These are phyloP conservation scores for Nycticryphes semicollaris DNA, from an alignment of 2,113 vertebrate genomes.

Conservation along the genomic window DNA sequence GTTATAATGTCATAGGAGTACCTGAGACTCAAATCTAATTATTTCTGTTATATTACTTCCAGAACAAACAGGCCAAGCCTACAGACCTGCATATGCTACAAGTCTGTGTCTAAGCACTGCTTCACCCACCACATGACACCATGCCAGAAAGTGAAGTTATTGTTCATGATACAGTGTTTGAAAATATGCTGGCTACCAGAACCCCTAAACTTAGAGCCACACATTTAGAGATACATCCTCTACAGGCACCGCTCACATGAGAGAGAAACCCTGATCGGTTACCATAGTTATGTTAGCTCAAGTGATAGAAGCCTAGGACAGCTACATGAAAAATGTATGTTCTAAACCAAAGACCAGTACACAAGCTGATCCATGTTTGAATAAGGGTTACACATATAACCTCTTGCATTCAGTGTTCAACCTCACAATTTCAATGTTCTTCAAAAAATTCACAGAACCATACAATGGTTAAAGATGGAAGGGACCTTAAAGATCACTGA, in stretches of 20 bases:
- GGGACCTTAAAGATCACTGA: no score
- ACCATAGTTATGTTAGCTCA: rapidly evolving
- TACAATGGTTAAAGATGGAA: no score
- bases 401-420: neutral
- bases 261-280: neutral
- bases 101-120: neutral
- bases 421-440: neutral
- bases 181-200: neutral
- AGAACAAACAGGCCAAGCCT: neutral
- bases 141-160: neutral
- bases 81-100: neutral
- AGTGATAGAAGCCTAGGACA: neutral
- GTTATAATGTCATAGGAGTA: no score
- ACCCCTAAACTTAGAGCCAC: neutral
- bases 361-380: neutral
- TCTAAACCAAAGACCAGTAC: neutral
- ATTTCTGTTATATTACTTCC: neutral
- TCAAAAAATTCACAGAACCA: neutral
- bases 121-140: rapidly evolving
- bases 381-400: neutral
- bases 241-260: neutral
- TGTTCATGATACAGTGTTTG: neutral
- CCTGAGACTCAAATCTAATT: neutral
- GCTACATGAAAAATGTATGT: neutral
- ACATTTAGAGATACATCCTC: neutral